Evolutionary conservation across 1,140 invertebrate genomes (phyloP), one percentile per base, ranked within the genome.

Genomic region (Macrosteles quadrilineatus): DNA sequence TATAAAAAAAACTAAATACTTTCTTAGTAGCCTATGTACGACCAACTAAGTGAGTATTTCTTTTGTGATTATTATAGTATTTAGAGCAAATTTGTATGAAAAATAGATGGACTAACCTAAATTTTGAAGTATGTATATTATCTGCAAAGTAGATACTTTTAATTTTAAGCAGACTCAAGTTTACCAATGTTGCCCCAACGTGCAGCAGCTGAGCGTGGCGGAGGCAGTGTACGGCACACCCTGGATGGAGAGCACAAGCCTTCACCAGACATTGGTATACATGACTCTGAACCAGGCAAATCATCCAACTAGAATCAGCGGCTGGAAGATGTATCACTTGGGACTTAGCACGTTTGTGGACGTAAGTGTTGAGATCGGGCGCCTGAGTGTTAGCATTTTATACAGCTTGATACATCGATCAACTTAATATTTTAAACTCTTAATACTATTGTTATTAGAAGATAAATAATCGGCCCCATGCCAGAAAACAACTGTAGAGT

Each of bases 191-290:
- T n/a, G n/a, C n/a, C n/a, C n/a, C n/a, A n/a, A 36, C 32, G 32
- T 21, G 63, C 59, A 72, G 71, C 68, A 70, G 36, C 29, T 65
- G 30, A 31, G 32, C 30, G 68, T 72, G 6, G 57, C 29, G 17
- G 50, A 70, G 11, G 68, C 68, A 12, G 23, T 55, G 11, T 72
- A 72, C 63, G 40, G 55, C 17, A 36, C 68, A 0, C 57, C 62
- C 0, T 72, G 71, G 71, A 40, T 40, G 11, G 19, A 31, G 19
- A n/a, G 17, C 32, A 14, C 55, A 11, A 30, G 25, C 12, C 12
- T 23, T 1, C 23, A 14, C 23, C 2, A 59, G 55, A 59, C 55
- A 27, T 14, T 25, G 4, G 55, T 59, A 4, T 14, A 27, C 23
- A 30, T 59, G 55, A 59, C 25, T 2, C 25, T 30, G 9, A 30